These are phyloP conservation scores for Saccostrea echinata DNA, from an alignment of 1,140 invertebrate species.

Conservation along the genomic window DNA sequence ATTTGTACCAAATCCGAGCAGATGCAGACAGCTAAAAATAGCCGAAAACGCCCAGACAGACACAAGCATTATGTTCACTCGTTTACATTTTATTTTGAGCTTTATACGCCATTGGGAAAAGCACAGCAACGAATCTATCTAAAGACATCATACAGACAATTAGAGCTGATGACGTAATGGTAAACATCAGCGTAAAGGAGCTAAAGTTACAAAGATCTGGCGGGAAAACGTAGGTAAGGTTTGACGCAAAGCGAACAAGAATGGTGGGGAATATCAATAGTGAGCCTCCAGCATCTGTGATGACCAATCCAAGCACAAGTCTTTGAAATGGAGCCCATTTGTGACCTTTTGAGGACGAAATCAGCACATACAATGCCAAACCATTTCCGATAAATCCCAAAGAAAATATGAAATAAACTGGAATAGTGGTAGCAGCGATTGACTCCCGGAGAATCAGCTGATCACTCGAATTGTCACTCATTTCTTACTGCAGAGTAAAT, in stretches of 20 bases:
- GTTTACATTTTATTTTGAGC: not conserved
- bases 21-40: not conserved
- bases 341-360: not conserved
- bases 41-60: not conserved
- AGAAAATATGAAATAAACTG: slow-evolving; percentile 6
- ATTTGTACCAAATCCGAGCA: not conserved
- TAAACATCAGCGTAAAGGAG: not conserved
- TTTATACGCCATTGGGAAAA: not conserved
- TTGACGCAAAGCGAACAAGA: not conserved
- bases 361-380: not conserved
- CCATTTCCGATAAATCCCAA: not conserved
- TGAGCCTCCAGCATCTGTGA: not conserved
- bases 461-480: not conserved
- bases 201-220: not conserved
- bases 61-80: not conserved
- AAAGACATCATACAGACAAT: slow-evolving; percentile 3
- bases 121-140: not conserved
- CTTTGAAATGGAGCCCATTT: slow-evolving; percentile 7
- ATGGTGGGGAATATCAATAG: not conserved
- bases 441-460: not conserved
- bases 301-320: not conserved
- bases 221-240: slow-evolving; percentile 15
- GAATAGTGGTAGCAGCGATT: not conserved
- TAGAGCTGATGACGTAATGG: not conserved
- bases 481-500: not conserved